phyloP scores from a whole-genome alignment of 2,888 invertebrate species.

The Heliconius ethilla region DNA sequence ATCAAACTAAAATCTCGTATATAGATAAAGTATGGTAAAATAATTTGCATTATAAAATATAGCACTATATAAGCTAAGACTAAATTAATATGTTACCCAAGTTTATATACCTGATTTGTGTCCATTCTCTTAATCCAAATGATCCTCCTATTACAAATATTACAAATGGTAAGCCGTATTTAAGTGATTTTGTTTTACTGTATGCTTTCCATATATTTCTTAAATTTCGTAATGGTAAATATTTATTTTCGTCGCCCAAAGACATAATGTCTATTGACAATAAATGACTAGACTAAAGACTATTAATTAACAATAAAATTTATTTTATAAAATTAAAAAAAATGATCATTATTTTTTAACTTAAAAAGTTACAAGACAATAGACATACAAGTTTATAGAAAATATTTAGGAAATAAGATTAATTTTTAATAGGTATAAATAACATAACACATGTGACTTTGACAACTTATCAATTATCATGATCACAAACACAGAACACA shows the following conservation, averaged over 20 bases:
- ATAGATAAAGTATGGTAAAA: neutral
- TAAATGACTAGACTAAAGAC: neutral
- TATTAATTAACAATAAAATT: neutral
- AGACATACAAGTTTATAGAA: too few species aligned
- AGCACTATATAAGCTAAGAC: neutral
- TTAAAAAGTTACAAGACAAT: neutral
- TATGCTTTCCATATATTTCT: slow-evolving; percentile 39
- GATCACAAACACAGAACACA: too few species aligned
- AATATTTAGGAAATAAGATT: too few species aligned
- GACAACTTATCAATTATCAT: too few species aligned
- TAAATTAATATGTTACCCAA: neutral
- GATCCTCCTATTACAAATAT: slow-evolving; percentile 89
- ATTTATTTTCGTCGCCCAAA: slow-evolving; percentile 9
- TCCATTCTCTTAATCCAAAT: slow-evolving; percentile 88
- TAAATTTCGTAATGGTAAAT: slow-evolving; percentile 31
- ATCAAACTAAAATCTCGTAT: neutral
- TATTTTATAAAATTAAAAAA: neutral
- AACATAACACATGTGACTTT: too few species aligned
- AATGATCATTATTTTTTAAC: neutral
- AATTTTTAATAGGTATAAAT: too few species aligned
- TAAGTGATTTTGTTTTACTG: slow-evolving; percentile 81
- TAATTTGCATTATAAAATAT: neutral
- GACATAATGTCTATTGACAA: neutral
- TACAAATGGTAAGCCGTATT: slow-evolving; percentile 88
- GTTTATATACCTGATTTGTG: slow-evolving; percentile 83